Base-by-base conservation (phyloP, 1,140 invertebrate genomes). In the Diuraphis noxia region DNA sequence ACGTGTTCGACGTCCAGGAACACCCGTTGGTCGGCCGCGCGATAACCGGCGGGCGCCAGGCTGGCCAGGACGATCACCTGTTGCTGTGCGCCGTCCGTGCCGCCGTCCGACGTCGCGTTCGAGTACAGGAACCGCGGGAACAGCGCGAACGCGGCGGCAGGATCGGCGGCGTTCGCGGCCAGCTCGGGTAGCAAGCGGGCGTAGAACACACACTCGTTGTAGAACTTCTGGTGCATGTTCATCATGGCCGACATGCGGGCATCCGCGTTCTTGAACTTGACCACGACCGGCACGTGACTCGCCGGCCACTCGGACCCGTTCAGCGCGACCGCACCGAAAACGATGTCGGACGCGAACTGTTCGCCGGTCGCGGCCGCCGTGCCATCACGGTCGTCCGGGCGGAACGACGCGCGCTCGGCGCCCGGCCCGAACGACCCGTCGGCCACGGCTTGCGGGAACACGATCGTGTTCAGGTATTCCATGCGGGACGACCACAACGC, bases 211-310 rank as follows among this genome's bases (percentile, higher is more conserved):
- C 49, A 34, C 72, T 90, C 88, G 72, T 90, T 90, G 72, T 90
- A 38, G 63, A 90, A 90, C 41, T 90, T 90, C 17, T 90, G 17
- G n/a, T 90, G 88, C 88, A 79, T 79, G 88, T 90, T 90, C 88
- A 77, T 90, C 63, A 34, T 43, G 63, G 56, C 63, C 17, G 63
- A 34, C 63, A 79, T 13, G 9, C 8, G 13, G 30, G 72, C 6
- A 13, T 90, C 63, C 1, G n/a, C 36, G 41, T 90, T 72, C n/a
- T 90, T 90, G 41, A 90, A 81, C 40, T 90, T 90, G 40, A 90
- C 43, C 40, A 90, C 88, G 21, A 79, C 72, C 30, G 63, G 25
- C 38, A 72, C 30, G 7, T 6, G 8, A 1, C 8, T 6, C 7
- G 79, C 25, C 38, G 79, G 79, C 8, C 81, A 17, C 81, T 72